These are phyloP conservation scores for Drosophila funebris DNA, from an alignment of 1,140 invertebrate genomes.

Conservation along the genomic window DNA sequence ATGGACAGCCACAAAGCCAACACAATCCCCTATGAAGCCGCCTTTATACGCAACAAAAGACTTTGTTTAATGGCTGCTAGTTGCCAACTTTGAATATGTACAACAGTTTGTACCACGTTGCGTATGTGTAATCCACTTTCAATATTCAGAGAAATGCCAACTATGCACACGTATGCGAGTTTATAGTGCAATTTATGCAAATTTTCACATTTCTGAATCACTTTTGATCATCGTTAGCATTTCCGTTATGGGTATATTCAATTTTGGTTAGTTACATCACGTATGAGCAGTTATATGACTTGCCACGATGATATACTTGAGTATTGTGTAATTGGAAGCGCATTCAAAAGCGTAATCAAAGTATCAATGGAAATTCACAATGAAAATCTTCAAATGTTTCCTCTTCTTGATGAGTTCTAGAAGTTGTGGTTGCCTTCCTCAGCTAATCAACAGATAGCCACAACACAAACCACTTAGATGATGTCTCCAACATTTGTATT, in stretches of 20 bases:
- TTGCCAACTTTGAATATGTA: not conserved
- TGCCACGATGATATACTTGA: not conserved
- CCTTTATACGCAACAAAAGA: not conserved
- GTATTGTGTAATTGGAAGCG: no score
- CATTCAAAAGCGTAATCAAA: no score
- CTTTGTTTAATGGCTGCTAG: not conserved
- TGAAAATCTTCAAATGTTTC: not conserved
- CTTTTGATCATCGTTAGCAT: conserved; percentile 14
- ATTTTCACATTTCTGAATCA: conserved; percentile 12
- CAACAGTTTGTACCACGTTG: not conserved
- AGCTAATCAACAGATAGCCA: conserved; percentile 36
- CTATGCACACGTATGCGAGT: not conserved
- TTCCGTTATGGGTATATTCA: conserved; percentile 24
- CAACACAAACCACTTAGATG: conserved; percentile 24
- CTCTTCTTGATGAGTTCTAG: not conserved
- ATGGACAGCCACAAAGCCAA: conserved; percentile 28
- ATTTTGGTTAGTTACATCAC: conserved; percentile 32
- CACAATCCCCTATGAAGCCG: not conserved
- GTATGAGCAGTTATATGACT: conserved; percentile 16
- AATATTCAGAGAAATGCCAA: not conserved
- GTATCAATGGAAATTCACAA: no score
- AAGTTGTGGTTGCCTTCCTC: not conserved
- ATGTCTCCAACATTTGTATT: conserved; percentile 16
- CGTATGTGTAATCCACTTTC: conserved; percentile 28
- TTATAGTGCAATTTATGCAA: conserved; percentile 29